Evolutionary conservation across 2,888 invertebrate genomes (phyloP).

Genomic region (Melanargia galathea): DNA sequence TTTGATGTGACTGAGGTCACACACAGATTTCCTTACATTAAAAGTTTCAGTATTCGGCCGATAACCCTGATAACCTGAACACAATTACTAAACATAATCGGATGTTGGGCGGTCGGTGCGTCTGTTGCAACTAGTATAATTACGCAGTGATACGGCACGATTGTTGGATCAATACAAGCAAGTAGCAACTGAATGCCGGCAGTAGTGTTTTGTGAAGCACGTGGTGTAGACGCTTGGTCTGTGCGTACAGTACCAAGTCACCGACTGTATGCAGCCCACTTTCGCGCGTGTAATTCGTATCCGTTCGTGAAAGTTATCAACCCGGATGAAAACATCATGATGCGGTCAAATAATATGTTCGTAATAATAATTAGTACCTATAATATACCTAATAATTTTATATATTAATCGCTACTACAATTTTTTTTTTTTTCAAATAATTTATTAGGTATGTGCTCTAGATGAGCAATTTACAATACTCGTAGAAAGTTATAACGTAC

Average conservation of each 20-base stretch:
- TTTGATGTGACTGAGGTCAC: not conserved
- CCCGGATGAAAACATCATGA: slow-evolving; percentile 30
- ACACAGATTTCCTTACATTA: not conserved
- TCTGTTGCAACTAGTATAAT: not conserved
- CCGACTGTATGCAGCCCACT: slow-evolving; percentile 4
- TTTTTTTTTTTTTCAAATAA: no score
- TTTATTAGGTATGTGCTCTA: no score
- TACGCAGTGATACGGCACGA: slow-evolving; percentile 12
- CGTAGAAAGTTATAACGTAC: no score
- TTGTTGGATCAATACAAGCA: slow-evolving; percentile 31
- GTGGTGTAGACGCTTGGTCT: slow-evolving; percentile 20
- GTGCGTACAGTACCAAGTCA: not conserved
- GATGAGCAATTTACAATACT: no score
- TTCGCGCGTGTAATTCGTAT: slow-evolving; percentile 30
- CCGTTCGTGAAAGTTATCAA: slow-evolving; percentile 36
- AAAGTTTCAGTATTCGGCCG: not conserved
- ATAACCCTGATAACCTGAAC: not conserved
- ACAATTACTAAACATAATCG: not conserved
- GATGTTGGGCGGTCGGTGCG: slow-evolving; percentile 3
- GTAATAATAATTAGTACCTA: slow-evolving; percentile 22
- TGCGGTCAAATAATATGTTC: slow-evolving; percentile 31
- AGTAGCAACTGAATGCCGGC: slow-evolving; percentile 12
- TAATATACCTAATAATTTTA: no score
- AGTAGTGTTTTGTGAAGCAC: slow-evolving; percentile 29
- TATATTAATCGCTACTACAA: no score